Evolutionary conservation across 2,888 invertebrate genomes (phyloP), one percentile per base, ranked within the genome.

Genomic region (Drosophila quinaria): DNA sequence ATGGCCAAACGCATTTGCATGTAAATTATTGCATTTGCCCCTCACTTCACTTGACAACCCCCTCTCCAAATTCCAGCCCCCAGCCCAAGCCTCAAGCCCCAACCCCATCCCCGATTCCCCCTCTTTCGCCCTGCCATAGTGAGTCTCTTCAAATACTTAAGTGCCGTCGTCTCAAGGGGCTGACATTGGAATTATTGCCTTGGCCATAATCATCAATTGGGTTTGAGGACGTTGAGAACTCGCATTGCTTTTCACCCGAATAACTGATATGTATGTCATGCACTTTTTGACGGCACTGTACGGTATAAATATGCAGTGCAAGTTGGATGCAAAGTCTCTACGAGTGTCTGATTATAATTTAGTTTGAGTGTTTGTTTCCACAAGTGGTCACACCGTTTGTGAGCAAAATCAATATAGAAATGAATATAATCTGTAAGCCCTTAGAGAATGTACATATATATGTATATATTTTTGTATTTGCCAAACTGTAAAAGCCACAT

Each of bases 1-100:
- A 80, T 83, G 67, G 84, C 72, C 83, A 58, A 78, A 75, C 81
- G 81, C 81, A 83, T 81, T 81, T 81, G 78, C 81, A 81, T 83
- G 84, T 83, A 83, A 81, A 81, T 81, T 83, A 81, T 81, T 84
- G 84, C 78, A 84, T 77, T 56, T 41, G 10, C 41, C 46, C 42
- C 46, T 13, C n/a, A 15, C 22, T 22, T 13, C 25, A 25, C 49
- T 17, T 31, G 9, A 6, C 25, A 22, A 19, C 4, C 15, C 17
- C 41, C 29, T 4, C 39, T 15, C 13, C 10, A 17, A 4, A 22
- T 22, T 4, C 22, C 2, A 3, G 22, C 22, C 22, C 22, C 22
- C 22, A 22, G 4, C 19, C 17, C 11, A 19, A 15, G 5, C 8
- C 15, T 17, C 41, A 10, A 8, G 5, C 8, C 15, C 29, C 41